Evolutionary conservation across 2,113 vertebrate genomes (phyloP).

Genomic region (Passerina amoena): DNA sequence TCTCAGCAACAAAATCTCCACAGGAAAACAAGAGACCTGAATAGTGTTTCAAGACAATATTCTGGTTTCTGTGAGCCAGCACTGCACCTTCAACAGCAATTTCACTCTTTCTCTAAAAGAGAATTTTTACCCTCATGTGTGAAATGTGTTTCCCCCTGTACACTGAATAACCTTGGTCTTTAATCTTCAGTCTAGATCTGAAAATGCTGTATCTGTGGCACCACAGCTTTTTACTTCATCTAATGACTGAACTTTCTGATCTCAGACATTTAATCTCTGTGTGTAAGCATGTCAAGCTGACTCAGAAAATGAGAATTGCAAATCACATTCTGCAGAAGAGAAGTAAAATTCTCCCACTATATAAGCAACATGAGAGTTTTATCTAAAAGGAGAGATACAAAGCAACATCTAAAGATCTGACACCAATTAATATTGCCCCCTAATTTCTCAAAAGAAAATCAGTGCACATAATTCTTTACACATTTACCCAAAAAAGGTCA

Average conservation of each 20-base stretch:
- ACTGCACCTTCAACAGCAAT: background rate
- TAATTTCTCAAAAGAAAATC: background rate
- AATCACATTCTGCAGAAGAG: background rate
- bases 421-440: background rate
- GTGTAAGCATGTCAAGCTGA: background rate
- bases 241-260: background rate
- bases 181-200: background rate
- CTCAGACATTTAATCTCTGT: background rate
- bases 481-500: background rate
- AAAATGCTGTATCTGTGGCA: background rate
- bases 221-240: background rate
- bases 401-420: background rate
- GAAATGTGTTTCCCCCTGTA: background rate
- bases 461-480: background rate
- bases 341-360: background rate
- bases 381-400: constrained; percentile 19
- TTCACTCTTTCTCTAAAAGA: background rate
- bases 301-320: background rate
- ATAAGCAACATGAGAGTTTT: background rate
- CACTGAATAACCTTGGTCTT: background rate
- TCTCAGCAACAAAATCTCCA: background rate
- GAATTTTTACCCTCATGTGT: background rate
- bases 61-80: background rate
- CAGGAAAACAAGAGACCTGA: background rate
- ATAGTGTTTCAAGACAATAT: background rate